Base-by-base conservation (phyloP, 2,797 vertebrate species). In the Dipus sagitta region DNA sequence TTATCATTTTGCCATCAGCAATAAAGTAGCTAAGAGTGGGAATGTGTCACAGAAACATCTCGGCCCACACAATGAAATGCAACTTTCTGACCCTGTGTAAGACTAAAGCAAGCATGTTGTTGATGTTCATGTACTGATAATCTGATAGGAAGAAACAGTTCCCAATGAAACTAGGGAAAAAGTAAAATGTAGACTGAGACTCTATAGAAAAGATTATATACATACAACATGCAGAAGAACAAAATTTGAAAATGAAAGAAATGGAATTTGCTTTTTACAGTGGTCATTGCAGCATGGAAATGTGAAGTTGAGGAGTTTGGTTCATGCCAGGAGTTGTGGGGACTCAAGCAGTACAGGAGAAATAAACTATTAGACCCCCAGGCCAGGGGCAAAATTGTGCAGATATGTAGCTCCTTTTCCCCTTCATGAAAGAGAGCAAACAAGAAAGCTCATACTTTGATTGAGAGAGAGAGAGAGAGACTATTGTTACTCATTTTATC, bases 281-380 rank as follows among this genome's bases (percentile, higher is more conserved):
- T 28, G 96, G 75, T 90, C 60, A 21, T 30, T 78, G 34, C 70
- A 81, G 71, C 58, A 52, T 5, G 83, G 82, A 86, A 95, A 97
- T 92, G 8, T 91, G 72, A 96, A 95, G 42, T 65, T 81, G 81
- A 96, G 14, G 42, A 76, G 60, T 93, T 97, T 97, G 96, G 96
- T 97, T 97, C 88, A 92, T 82, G 67, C 52, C 77, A 95, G 86
- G 74, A 92, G 81, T 71, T 42, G 54, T 95, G 85, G n/a, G 54
- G 72, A 94, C 38, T 70, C 91, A 89, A 82, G 12, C 34, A 92
- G 88, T 17, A 95, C 90, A 96, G 96, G 86, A 65, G 96, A 97
- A 97, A 97, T 96, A 96, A 97, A 98, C 83, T 87, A 74, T 90
- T 92, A 78, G 96, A 94, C 82, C 94, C 71, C 78, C 78, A 87